A percentile compares a stretch with the other conserved stretches of the same genome.
These are phyloP conservation scores for Dicentrarchus labrax DNA, from an alignment of 2,113 vertebrate species.

Conservation along the genomic window DNA sequence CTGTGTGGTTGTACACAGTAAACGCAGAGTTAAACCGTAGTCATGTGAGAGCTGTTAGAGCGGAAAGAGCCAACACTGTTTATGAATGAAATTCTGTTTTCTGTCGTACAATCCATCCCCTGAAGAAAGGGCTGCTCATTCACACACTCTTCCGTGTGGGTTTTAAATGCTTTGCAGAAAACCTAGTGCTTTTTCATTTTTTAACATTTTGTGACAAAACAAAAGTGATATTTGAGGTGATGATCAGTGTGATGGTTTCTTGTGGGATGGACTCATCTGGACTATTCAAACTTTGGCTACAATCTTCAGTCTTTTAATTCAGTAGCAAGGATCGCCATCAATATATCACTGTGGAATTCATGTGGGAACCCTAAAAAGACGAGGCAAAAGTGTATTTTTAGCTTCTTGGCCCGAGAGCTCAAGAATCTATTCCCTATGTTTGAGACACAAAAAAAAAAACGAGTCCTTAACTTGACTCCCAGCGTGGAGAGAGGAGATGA, in stretches of 20 bases:
- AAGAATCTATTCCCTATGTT: conserved; percentile 9
- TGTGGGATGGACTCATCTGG: not conserved
- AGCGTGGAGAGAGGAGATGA: conserved; percentile 33
- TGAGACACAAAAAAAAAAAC: conserved; percentile 15
- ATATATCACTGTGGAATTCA: not conserved
- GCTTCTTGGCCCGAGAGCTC: conserved; percentile 19
- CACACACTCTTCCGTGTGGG: not conserved
- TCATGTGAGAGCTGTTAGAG: conserved; percentile 49
- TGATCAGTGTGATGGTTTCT: not conserved
- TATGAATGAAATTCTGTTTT: conserved; percentile 60
- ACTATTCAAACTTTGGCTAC: not conserved
- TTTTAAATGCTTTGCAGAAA: not conserved
- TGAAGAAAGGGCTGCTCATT: not conserved
- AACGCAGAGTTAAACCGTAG: conserved; percentile 26
- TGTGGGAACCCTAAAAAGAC: conserved; percentile 6
- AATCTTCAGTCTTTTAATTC: not conserved
- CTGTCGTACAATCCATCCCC: conserved; percentile 12
- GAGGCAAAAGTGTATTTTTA: conserved; percentile 30
- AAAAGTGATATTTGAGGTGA: not conserved
- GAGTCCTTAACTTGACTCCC: conserved; percentile 11
- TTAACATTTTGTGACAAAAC: too few species aligned
- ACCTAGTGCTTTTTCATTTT: not conserved
- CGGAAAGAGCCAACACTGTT: conserved; percentile 9
- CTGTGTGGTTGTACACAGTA: conserved; percentile 6
- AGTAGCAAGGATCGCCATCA: not conserved